phyloP scores from a whole-genome alignment of 2,797 vertebrate species.

The Syndactyla subalaris region DNA sequence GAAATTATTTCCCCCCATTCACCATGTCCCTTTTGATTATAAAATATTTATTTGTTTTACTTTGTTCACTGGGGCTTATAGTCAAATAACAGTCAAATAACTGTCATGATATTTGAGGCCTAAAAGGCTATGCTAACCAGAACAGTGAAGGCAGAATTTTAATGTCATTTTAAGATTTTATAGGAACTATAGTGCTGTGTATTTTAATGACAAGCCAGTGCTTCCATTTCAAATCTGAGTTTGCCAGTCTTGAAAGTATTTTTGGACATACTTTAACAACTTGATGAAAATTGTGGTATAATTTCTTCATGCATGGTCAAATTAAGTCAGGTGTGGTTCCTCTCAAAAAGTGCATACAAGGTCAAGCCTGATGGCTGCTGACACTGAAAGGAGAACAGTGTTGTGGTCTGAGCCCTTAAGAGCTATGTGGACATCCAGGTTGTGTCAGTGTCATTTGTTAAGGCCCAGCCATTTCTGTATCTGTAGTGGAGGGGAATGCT shows the following conservation, averaged over 20 bases:
- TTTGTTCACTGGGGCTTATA: neutral
- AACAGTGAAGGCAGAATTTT: neutral
- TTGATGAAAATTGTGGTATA: neutral
- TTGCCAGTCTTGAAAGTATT: neutral
- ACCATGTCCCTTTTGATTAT: neutral
- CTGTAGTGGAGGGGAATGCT: neutral
- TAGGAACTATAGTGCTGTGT: neutral
- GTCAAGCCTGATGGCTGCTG: neutral
- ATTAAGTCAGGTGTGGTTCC: neutral
- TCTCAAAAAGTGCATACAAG: neutral
- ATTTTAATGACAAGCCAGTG: neutral
- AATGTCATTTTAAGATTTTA: neutral
- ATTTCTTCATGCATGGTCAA: neutral
- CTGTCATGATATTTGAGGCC: neutral
- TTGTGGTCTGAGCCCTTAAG: neutral
- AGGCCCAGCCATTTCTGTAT: neutral
- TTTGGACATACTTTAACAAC: neutral
- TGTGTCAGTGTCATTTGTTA: neutral
- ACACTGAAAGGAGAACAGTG: neutral
- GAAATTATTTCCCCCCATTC: neutral
- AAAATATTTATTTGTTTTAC: neutral
- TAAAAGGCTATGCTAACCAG: neutral
- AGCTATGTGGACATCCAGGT: neutral
- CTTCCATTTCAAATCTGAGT: neutral
- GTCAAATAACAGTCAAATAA: conserved; percentile 5